phyloP scores from a whole-genome alignment of 2,113 vertebrate species.

The Plecotus auritus region DNA sequence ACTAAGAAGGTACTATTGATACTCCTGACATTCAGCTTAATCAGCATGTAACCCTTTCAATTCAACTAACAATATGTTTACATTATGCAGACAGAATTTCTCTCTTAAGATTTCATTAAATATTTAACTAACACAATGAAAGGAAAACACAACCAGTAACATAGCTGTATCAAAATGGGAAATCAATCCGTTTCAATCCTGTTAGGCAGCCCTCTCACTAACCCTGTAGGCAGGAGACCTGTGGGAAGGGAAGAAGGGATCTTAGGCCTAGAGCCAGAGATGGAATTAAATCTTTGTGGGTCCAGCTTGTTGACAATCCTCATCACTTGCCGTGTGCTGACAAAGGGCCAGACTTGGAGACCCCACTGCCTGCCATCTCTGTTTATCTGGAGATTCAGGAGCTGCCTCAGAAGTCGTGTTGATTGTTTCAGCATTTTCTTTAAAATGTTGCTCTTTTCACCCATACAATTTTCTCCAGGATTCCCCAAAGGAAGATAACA shows the following conservation, averaged over 20 bases:
- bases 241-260: neutral
- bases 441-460: neutral
- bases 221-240: neutral
- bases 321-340: neutral
- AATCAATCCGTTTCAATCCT: conserved; percentile 73
- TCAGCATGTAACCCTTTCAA: conserved; percentile 72
- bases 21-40: conserved; percentile 75
- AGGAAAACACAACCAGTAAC: conserved; percentile 42
- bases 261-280: conserved; percentile 66
- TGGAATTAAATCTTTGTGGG: conserved; percentile 64
- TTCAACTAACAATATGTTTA: conserved; percentile 56
- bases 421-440: neutral
- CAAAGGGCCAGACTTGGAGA: neutral
- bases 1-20: conserved; percentile 67
- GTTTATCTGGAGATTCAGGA: neutral
- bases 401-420: neutral
- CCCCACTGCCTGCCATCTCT: neutral
- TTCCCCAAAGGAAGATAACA: neutral
- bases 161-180: conserved; percentile 67
- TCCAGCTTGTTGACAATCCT: conserved; percentile 26
- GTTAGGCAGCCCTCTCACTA: conserved; percentile 54
- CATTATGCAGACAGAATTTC: conserved; percentile 51
- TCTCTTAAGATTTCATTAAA: conserved; percentile 72
- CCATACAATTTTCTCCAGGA: neutral
- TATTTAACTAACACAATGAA: conserved; percentile 65